Evolutionary conservation across 2,888 invertebrate genomes (phyloP), one percentile per base, ranked within the genome.

Genomic region (Ormyrus pomaceus): DNA sequence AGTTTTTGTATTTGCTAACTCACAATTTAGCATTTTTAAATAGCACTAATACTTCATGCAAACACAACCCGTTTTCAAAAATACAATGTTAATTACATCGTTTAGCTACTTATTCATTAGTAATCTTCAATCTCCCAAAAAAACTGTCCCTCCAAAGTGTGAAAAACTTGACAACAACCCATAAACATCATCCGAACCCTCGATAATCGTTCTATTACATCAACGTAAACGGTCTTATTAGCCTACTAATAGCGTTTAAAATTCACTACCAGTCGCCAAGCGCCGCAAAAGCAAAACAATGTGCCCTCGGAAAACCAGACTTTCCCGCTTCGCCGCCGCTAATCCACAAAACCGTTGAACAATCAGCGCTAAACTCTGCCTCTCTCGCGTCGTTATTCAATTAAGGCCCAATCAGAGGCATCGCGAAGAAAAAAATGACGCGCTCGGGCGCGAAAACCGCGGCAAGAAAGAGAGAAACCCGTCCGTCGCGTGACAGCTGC

Each of bases 131-230:
- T 34, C 34, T 2, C 34, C 34, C 34, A 34, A 34, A 34, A 34
- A 34, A 34, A 34, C 34, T 4, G 0, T 34, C 34, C 34, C 34
- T 34, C 34, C 4, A 4, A 34, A 34, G 34, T 34, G 34, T 34
- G 34, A 34, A 34, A 34, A 34, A 34, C 34, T 34, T 34, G 34
- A 34, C 34, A 34, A 4, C 34, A 34, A 34, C 34, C 34, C 34
- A 34, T 34, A 34, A 34, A 34, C 34, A 34, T 4, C 34, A 34
- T 34, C 34, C 4, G 34, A 34, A 34, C 2, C 34, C 34, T 34
- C 34, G 34, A 34, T 34, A 34, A 34, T 0, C 61, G 62, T 62
- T 62, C 61, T 53, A 72, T 72, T 61, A 72, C 10, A n/a, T 55
- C 55, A 45, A 34, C 34, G 68, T 34, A 68, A 68, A 55, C 50